A percentile compares a stretch with the other conserved stretches of the same genome.
Evolutionary conservation across 2,888 invertebrate species (phyloP).

Genomic region (Dendrolimus houi): DNA sequence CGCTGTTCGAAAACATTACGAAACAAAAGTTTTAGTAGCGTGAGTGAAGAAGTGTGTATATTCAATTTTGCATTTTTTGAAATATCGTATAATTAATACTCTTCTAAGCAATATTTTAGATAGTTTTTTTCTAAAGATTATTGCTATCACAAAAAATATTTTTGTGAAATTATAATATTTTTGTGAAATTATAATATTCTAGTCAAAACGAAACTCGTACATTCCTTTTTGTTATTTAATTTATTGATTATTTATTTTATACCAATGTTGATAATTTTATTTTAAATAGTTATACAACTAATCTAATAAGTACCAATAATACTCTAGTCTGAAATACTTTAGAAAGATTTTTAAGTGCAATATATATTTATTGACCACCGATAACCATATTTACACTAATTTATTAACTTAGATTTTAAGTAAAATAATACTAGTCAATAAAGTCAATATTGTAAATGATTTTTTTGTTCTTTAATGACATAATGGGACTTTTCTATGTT

Average conservation of each 20-base stretch:
- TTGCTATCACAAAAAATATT: neutral
- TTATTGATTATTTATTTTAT: neutral
- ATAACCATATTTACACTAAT: slow-evolving; percentile 35
- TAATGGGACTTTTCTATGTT: no score
- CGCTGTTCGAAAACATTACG: no score
- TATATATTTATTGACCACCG: slow-evolving; percentile 44
- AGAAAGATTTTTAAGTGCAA: slow-evolving; percentile 40
- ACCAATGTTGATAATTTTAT: slow-evolving; percentile 15
- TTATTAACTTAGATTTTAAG: neutral
- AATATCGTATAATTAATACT: no score
- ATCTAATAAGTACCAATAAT: slow-evolving; percentile 24
- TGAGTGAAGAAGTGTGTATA: no score
- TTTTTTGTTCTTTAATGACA: no score
- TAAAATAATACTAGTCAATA: slow-evolving; percentile 22
- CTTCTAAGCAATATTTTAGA: no score
- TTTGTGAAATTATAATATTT: neutral
- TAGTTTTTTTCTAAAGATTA: no score
- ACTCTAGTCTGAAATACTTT: slow-evolving; percentile 26
- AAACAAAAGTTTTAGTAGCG: no score
- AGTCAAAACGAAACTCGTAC: neutral
- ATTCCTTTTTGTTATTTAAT: neutral
- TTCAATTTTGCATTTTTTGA: no score
- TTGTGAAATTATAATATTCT: neutral
- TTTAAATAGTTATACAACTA: slow-evolving; percentile 21
- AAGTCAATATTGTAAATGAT: slow-evolving; percentile 2